Conservation (phyloP, 2,797 vertebrate species). For the Euphonia xanthogaster region DNA sequence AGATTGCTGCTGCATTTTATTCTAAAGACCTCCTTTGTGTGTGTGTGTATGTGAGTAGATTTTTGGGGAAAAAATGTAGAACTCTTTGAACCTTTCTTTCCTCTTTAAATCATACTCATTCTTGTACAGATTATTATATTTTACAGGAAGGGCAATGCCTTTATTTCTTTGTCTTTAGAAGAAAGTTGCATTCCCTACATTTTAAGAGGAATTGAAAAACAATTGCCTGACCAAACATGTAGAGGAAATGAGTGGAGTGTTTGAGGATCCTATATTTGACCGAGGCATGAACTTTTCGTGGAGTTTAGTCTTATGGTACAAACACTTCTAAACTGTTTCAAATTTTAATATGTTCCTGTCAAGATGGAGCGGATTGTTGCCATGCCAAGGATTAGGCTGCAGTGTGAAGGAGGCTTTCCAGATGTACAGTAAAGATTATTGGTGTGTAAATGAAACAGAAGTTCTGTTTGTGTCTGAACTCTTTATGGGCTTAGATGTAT, state of each 20-base stretch:
- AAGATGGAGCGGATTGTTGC: neutral
- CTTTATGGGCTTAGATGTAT: neutral
- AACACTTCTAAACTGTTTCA: neutral
- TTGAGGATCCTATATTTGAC: neutral
- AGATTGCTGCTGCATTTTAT: neutral
- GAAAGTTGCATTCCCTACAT: neutral
- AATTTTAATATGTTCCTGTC: neutral
- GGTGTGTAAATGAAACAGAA: neutral
- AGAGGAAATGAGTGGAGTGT: neutral
- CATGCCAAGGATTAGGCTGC: neutral
- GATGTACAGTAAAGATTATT: neutral
- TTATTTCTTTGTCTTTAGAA: neutral
- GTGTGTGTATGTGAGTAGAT: neutral
- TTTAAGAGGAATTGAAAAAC: neutral
- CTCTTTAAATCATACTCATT: neutral
- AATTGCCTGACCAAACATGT: neutral
- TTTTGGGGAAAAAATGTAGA: neutral
- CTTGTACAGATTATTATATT: neutral
- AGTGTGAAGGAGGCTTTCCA: neutral
- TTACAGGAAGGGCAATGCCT: neutral
- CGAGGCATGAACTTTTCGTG: neutral
- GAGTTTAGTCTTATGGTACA: neutral
- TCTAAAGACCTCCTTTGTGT: neutral
- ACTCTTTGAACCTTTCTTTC: neutral
- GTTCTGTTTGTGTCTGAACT: neutral